A percentile compares a stretch with the other conserved stretches of the same genome.
phyloP scores from a whole-genome alignment of 2,113 vertebrate genomes.

The Myiagra hebetior region DNA sequence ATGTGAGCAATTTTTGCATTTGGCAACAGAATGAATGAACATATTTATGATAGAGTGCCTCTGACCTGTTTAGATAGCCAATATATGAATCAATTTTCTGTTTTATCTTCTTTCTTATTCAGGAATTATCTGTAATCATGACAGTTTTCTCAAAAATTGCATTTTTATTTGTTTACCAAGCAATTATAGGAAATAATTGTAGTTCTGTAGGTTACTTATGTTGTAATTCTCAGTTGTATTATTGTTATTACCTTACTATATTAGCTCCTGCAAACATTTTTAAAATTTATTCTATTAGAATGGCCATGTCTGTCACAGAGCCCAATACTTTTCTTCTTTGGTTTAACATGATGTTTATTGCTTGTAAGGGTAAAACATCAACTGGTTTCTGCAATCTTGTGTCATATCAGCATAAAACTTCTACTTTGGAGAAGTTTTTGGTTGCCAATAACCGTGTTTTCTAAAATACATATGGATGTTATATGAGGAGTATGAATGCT shows the following conservation, averaged over 20 bases:
- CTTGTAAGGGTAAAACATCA: background rate
- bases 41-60: background rate
- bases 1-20: background rate
- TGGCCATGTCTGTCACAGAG: accelerated
- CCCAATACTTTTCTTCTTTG: background rate
- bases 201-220: background rate
- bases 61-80: background rate
- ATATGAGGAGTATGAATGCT: background rate
- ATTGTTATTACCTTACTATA: background rate
- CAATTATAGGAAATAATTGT: background rate
- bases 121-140: background rate
- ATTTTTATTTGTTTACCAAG: background rate
- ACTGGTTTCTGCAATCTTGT: background rate
- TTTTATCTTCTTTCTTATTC: background rate
- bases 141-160: background rate
- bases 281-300: background rate
- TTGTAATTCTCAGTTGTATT: background rate
- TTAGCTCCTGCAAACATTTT: background rate
- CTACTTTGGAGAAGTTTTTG: background rate
- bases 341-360: background rate
- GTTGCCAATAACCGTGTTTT: background rate
- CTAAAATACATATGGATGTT: background rate
- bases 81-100: background rate
- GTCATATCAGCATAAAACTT: background rate
- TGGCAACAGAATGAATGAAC: background rate